A percentile compares a stretch with the other conserved stretches of the same genome.
Conservation (phyloP, 2,113 vertebrate species). For the Anoura caudifer region DNA sequence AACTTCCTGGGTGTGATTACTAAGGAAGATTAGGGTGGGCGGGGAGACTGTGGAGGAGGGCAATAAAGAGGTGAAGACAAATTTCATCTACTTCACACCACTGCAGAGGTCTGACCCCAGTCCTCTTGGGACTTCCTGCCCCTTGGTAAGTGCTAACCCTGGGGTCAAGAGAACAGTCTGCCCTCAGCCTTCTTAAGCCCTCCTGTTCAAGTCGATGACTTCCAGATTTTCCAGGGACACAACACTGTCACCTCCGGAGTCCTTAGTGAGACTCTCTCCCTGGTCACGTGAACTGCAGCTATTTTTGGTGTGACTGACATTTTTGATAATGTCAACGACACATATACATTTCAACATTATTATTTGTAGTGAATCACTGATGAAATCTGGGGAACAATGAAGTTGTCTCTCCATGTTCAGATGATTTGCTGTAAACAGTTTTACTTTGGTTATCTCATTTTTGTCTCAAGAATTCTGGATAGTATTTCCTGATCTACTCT, state of each 20-base stretch:
- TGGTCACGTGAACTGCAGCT: background rate
- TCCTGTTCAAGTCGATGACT: background rate
- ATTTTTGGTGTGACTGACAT: background rate
- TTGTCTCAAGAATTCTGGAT: slow-evolving; percentile 30
- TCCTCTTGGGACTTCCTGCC: background rate
- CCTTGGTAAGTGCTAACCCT: background rate
- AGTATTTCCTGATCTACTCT: background rate
- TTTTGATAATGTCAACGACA: background rate
- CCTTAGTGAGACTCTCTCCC: background rate
- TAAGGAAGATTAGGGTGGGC: background rate
- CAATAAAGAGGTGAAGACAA: background rate
- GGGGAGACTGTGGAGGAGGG: background rate
- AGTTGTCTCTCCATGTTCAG: background rate
- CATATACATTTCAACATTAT: slow-evolving; percentile 5
- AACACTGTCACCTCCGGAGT: background rate
- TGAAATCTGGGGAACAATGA: background rate
- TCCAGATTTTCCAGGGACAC: background rate
- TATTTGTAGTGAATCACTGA: slow-evolving; percentile 34
- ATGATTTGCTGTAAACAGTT: background rate
- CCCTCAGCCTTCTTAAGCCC: background rate
- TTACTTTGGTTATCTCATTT: slow-evolving; percentile 23
- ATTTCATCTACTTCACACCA: background rate
- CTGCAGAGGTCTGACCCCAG: background rate
- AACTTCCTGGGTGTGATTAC: background rate
- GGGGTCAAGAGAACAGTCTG: background rate